Evolutionary conservation across 2,797 vertebrate genomes (phyloP), one percentile per base, ranked within the genome.

Genomic region (Cryptoblepharus egeriae): DNA sequence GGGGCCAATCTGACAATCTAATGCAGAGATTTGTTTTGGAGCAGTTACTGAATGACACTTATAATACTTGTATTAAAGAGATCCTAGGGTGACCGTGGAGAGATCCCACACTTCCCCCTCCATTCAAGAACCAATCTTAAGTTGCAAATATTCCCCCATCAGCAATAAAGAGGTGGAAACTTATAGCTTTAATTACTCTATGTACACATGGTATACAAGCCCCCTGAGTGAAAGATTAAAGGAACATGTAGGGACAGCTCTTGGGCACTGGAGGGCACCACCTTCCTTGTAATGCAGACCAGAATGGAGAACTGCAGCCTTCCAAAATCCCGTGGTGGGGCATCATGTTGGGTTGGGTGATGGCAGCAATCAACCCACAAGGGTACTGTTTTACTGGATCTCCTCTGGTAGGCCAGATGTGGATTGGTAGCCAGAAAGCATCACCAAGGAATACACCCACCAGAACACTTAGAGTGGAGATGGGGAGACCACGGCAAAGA

Each of bases 401-500:
- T 16, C 81, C 35, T 22, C 35, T 16, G 80, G 80, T 65, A 61
- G 10, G n/a, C 52, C 5, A 30, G 37, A 45, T 9, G 63, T 28
- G 1, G 76, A 22, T 45, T 11, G 10, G 63, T 73, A 28, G 69
- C 2, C 7, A 37, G 11, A 1, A 55, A 12, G 18, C 18, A 49
- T 24, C 15, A 5, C 42, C 16, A 55, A 28, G 49, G 3, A 3
- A 1, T 1, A 5, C 5, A 67, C 61, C 60, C 73, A 83, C 37
- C 35, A 42, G 73, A 83, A 78, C 35, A 73, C 42, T 45, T 45
- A 45, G 42, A n/a, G n/a, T n/a, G n/a, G n/a, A n/a, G n/a, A n/a
- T n/a, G 42, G 10, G 42, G 42, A 45, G 10, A 45, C 42, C 42
- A 45, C 5, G 42, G 5, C 42, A 45, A 10, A 45, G 42, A 45